A percentile compares a stretch with the other conserved stretches of the same genome.
Conservation (phyloP, 2,797 vertebrate species). For the Acrocephalus scirpaceus region DNA sequence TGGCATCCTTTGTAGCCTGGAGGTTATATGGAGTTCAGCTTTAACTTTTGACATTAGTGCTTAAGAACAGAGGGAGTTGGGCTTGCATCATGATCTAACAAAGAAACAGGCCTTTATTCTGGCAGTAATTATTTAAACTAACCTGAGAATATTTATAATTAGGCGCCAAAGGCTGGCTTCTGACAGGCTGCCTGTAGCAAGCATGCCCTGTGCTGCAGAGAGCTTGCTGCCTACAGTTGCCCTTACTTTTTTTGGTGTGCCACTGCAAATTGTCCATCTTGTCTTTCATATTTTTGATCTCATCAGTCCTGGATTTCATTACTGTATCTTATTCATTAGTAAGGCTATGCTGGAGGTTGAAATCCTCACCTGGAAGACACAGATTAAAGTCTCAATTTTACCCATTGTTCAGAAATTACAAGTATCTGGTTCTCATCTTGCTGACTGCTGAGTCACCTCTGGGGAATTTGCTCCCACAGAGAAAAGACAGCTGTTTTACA, state of each 20-base stretch:
- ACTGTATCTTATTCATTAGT: neutral
- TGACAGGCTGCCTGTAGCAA: neutral
- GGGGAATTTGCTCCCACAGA: neutral
- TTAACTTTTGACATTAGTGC: neutral
- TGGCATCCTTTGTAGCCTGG: neutral
- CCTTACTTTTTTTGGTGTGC: neutral
- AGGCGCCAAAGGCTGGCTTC: neutral
- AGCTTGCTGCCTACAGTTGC: neutral
- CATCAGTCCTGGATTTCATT: neutral
- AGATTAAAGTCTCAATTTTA: neutral
- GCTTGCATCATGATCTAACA: neutral
- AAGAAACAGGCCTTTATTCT: neutral
- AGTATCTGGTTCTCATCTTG: neutral
- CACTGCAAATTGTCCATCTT: neutral
- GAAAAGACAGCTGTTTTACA: neutral
- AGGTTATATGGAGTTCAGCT: conserved; percentile 16
- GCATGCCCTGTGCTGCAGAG: neutral
- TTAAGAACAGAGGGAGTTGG: neutral
- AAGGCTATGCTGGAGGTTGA: neutral
- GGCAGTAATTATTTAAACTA: neutral
- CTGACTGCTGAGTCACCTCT: neutral
- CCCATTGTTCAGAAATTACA: rapidly evolving
- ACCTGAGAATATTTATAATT: neutral
- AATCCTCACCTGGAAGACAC: neutral
- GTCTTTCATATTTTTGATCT: neutral